Evolutionary conservation across 2,113 vertebrate genomes (phyloP).

Genomic region (Synodontis membranacea): DNA sequence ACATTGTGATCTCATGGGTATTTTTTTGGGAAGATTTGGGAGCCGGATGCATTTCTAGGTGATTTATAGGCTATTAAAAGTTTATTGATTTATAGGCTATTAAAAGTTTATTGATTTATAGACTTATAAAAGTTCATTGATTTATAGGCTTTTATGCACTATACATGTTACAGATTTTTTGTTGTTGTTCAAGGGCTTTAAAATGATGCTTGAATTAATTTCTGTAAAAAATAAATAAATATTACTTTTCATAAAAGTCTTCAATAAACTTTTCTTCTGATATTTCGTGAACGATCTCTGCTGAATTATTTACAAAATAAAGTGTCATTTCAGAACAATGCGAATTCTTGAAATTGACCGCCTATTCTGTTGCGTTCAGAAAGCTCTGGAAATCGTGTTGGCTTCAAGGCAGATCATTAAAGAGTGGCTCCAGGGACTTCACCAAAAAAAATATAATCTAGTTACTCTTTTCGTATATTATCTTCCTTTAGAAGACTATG

Average conservation of each 20-base stretch:
- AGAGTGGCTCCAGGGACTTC: too few species aligned
- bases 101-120: too few species aligned
- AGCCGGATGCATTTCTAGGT: neutral
- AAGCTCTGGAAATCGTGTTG: too few species aligned
- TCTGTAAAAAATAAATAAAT: neutral
- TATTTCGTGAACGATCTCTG: neutral
- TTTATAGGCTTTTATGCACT: neutral
- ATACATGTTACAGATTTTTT: neutral
- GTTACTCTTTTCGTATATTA: too few species aligned
- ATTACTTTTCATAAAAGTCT: neutral
- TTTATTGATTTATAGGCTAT: too few species aligned
- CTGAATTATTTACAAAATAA: neutral
- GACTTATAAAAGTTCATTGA: too few species aligned
- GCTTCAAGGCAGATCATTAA: too few species aligned
- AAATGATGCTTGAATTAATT: neutral
- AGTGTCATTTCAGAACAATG: neutral
- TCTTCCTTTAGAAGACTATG: too few species aligned
- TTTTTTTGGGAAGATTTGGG: neutral
- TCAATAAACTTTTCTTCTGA: slow-evolving; percentile 1
- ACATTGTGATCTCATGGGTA: neutral
- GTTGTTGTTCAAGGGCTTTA: neutral
- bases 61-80: too few species aligned
- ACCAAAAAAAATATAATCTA: too few species aligned
- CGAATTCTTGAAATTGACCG: neutral
- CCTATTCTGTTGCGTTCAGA: too few species aligned